A percentile compares a stretch with the other conserved stretches of the same genome.
phyloP scores from a whole-genome alignment of 2,797 vertebrate genomes.

The Aphelocoma californica region DNA sequence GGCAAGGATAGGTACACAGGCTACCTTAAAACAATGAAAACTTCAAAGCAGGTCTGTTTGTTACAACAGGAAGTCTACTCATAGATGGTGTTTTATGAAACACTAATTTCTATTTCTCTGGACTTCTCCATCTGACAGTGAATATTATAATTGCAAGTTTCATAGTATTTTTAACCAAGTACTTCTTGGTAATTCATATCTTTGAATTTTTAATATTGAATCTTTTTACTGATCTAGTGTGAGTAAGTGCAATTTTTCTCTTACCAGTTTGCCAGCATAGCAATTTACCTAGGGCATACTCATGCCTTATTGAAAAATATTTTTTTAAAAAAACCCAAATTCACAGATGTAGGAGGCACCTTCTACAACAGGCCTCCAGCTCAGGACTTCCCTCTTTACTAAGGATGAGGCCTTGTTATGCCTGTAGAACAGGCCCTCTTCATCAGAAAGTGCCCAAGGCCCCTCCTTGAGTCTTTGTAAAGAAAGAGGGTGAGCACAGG shows the following conservation, averaged over 20 bases:
- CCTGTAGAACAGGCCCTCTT: background rate
- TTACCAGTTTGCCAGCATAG: background rate
- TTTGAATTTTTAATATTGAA: background rate
- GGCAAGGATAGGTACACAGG: background rate
- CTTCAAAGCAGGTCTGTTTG: background rate
- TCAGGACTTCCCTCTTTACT: background rate
- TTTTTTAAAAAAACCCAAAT: background rate
- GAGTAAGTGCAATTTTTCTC: background rate
- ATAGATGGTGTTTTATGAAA: background rate
- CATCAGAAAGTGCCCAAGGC: no score
- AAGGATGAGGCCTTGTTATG: background rate
- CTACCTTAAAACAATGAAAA: background rate
- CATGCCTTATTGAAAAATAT: background rate
- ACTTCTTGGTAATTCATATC: background rate
- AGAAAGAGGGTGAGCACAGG: background rate
- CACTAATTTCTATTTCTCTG: background rate
- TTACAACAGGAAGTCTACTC: background rate
- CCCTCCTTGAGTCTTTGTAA: background rate
- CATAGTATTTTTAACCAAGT: background rate
- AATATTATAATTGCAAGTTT: background rate
- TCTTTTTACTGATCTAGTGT: background rate
- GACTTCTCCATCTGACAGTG: background rate
- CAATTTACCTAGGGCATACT: background rate
- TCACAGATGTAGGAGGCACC: background rate
- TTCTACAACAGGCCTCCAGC: background rate